Conservation (phyloP, 2,797 vertebrate genomes). For the Pyrocephalus nanus region DNA sequence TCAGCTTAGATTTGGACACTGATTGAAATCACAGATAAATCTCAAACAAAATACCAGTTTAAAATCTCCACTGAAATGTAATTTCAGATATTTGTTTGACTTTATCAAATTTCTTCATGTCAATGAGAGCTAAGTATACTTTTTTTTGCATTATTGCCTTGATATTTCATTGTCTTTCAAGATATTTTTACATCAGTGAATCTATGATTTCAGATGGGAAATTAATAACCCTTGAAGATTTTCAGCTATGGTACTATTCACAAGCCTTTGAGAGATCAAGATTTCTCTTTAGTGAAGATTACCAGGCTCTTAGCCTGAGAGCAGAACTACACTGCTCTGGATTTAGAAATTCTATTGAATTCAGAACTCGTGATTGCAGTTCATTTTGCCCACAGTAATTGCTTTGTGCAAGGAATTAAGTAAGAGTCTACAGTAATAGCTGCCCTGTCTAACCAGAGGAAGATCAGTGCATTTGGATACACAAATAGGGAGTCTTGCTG, state of each 20-base stretch:
- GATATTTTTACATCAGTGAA: neutral
- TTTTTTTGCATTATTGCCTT: neutral
- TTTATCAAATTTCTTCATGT: neutral
- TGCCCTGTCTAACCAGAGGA: neutral
- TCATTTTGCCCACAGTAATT: neutral
- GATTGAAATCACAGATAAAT: neutral
- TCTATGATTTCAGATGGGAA: neutral
- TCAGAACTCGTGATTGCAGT: neutral
- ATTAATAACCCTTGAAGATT: neutral
- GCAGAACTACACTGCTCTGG: neutral
- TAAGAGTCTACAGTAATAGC: rapidly evolving
- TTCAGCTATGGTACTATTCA: neutral
- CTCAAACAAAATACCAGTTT: neutral
- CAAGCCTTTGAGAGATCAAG: neutral
- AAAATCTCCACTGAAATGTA: neutral
- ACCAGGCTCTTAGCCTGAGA: neutral
- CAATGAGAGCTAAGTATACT: neutral
- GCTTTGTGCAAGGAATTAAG: neutral
- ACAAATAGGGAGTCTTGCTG: neutral
- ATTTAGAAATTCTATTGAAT: conserved; percentile 13
- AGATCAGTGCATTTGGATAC: neutral
- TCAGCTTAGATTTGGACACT: neutral
- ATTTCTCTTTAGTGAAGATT: neutral
- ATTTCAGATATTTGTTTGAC: neutral
- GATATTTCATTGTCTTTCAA: neutral